These are phyloP conservation scores for Sycophaga agraensis DNA, from an alignment of 1,140 invertebrate species.

Conservation along the genomic window DNA sequence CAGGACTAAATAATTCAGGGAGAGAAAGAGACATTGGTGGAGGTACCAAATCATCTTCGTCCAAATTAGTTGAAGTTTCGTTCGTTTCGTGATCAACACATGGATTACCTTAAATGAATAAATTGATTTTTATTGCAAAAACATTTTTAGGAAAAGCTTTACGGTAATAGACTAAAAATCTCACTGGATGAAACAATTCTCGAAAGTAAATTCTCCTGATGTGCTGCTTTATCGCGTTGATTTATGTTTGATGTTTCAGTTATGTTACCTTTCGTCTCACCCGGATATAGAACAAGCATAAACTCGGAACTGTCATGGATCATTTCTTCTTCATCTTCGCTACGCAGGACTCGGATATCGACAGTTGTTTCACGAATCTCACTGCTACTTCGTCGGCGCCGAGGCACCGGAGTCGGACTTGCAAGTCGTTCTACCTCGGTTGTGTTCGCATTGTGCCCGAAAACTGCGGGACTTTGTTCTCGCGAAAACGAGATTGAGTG, in stretches of 20 bases:
- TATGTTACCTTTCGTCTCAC: constrained; percentile 60
- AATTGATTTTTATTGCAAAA: no score
- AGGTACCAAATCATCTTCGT: constrained; percentile 42
- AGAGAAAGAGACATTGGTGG: constrained; percentile 78
- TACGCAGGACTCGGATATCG: not conserved
- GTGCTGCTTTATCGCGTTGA: no score
- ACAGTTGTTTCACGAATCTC: not conserved
- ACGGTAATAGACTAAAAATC: no score
- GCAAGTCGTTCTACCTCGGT: constrained; percentile 12
- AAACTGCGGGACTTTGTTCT: constrained; percentile 34
- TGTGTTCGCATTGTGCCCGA: constrained; percentile 20
- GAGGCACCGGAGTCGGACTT: not conserved
- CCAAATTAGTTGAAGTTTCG: not conserved
- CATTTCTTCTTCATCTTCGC: constrained; percentile 41
- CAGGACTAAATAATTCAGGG: constrained; percentile 68
- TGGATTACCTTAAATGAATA: no score
- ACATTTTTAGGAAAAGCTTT: no score
- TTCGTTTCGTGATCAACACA: not conserved
- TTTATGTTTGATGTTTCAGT: constrained; percentile 51
- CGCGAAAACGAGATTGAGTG: not conserved
- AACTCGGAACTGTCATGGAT: constrained; percentile 71
- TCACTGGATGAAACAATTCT: no score
- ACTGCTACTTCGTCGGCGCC: constrained; percentile 6
- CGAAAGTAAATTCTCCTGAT: no score
- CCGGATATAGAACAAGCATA: constrained; percentile 76